These are phyloP conservation scores for Cyprinus carpio DNA, from an alignment of 2,113 vertebrate genomes.

Conservation along the genomic window DNA sequence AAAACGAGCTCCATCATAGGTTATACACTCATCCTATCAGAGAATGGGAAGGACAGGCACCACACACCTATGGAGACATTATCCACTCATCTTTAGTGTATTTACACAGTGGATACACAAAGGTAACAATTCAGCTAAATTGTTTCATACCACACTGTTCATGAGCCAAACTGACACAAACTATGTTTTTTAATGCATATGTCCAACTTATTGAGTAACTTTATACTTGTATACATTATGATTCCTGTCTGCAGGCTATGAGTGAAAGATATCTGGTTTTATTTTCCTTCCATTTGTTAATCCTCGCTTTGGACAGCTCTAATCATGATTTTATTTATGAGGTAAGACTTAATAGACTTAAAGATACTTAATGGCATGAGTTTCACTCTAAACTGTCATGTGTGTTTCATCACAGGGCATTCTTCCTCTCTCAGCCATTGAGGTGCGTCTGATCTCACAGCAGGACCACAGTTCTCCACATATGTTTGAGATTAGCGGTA, in stretches of 20 bases:
- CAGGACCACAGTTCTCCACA: constrained; percentile 59
- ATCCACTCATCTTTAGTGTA: constrained; percentile 76
- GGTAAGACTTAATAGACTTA: constrained; percentile 70
- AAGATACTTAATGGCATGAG: neutral
- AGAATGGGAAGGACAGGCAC: constrained; percentile 78
- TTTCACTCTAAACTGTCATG: neutral
- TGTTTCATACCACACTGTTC: neutral
- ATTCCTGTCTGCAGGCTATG: constrained; percentile 68
- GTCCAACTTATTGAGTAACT: neutral
- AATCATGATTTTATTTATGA: constrained; percentile 76
- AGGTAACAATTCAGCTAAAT: constrained; percentile 65
- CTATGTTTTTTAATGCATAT: neutral
- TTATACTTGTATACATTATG: neutral
- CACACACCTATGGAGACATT: constrained; percentile 77
- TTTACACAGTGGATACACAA: constrained; percentile 68
- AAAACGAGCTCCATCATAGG: constrained; percentile 70
- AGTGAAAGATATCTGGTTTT: constrained; percentile 76
- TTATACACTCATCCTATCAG: constrained; percentile 72
- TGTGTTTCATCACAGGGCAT: constrained; percentile 71
- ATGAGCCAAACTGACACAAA: neutral
- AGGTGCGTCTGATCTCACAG: constrained; percentile 53
- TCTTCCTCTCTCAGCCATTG: constrained; percentile 80
- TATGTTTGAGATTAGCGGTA: constrained; percentile 80
- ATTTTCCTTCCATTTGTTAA: constrained; percentile 80
- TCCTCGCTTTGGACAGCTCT: constrained; percentile 77